Evolutionary conservation across 2,797 vertebrate species (phyloP), one percentile per base, ranked within the genome.

Genomic region (Menidia menidia): DNA sequence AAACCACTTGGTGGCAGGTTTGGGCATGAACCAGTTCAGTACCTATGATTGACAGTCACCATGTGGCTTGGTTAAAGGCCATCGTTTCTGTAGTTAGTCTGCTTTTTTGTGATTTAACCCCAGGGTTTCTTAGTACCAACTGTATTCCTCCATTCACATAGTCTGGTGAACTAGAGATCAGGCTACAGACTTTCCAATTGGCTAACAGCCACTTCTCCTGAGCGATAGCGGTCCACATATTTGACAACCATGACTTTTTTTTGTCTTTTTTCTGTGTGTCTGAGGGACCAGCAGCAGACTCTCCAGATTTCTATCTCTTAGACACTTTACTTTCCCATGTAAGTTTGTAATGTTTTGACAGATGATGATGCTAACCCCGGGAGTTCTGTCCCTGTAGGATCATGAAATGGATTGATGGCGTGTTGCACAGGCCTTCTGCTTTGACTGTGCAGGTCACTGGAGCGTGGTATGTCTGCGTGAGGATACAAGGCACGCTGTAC

Each of bases 281-380:
- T 6, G 45, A 25, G 15, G 47, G 44, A 13, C 66, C 64, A 30
- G 63, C 54, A 16, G 32, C 53, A 48, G 14, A 65, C 67, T 56
- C 54, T 44, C 7, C 18, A 25, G 31, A 60, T 78, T 52, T 71
- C 31, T 8, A 33, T 77, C 58, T 68, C 42, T 52, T 50, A 41
- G 55, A 66, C 71, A 59, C 80, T 82, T 75, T 73, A 75, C 71
- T 86, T 76, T 60, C 54, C 16, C 53, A 69, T 70, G 61, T 75
- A 71, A 52, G 80, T 83, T 59, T 71, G 25, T 57, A 65, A 77
- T 74, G 60, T 65, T 71, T 60, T 79, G 68, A 85, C 64, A 73
- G 79, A 81, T 56, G 75, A 71, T 59, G 66, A 68, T 70, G 60
- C 41, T 41, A 13, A 12, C 54, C 64, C 51, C 57, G 47, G 64